Evolutionary conservation across 1,140 invertebrate genomes (phyloP).

Genomic region (Drosophila ananassae): DNA sequence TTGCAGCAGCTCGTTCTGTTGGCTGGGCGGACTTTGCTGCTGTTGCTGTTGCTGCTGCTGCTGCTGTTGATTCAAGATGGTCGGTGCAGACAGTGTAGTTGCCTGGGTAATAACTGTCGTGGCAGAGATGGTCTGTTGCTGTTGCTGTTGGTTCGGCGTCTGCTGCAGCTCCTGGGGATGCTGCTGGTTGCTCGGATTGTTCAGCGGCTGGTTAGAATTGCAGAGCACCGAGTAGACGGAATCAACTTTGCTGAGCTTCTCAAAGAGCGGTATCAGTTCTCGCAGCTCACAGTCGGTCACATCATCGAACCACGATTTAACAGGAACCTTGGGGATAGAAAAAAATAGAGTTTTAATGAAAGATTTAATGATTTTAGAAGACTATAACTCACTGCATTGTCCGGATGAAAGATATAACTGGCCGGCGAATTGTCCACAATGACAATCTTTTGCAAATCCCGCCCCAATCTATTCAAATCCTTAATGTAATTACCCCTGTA

Average conservation of each 20-base stretch:
- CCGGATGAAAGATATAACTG: slow-evolving; percentile 99
- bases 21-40: slow-evolving; percentile 79
- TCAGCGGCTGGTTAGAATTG: slow-evolving; percentile 93
- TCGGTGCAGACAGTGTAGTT: slow-evolving; percentile 78
- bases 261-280: slow-evolving; percentile 98
- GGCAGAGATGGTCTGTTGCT: slow-evolving; percentile 83
- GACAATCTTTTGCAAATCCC: slow-evolving; percentile 97
- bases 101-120: slow-evolving; percentile 83
- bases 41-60: slow-evolving; percentile 60
- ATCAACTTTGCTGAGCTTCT: slow-evolving; percentile 96
- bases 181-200: slow-evolving; percentile 84
- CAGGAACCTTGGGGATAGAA: slow-evolving; percentile 90
- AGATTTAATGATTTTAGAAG: too few species aligned
- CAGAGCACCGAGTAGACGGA: slow-evolving; percentile 96
- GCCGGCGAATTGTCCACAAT: slow-evolving; percentile 99
- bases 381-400: slow-evolving; percentile 95
- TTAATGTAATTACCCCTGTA: slow-evolving; percentile 99
- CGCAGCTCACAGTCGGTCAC: slow-evolving; percentile 97
- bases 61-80: slow-evolving; percentile 72
- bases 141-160: slow-evolving; percentile 51
- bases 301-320: slow-evolving; percentile 99
- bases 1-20: slow-evolving; percentile 80
- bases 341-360: too few species aligned
- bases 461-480: slow-evolving; percentile 98
- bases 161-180: slow-evolving; percentile 72